Evolutionary conservation across 2,113 vertebrate species (phyloP).

Genomic region (Apistogramma diplotaenia): DNA sequence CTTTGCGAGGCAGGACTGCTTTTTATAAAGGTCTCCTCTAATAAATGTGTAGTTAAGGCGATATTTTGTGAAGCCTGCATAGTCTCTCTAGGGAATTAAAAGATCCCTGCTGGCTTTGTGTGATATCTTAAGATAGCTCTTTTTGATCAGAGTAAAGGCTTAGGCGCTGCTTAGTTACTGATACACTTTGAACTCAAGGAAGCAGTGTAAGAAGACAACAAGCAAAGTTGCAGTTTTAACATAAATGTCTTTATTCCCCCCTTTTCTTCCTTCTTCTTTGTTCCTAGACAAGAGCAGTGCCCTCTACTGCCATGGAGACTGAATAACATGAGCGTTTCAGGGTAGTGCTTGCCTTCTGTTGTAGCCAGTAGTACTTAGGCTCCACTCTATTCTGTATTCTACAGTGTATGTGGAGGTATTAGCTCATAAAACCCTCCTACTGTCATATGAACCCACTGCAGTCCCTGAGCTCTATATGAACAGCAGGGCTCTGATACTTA

Average conservation of each 20-base stretch:
- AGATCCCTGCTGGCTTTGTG: slow-evolving; percentile 67
- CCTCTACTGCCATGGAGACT: slow-evolving; percentile 61
- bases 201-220: slow-evolving; percentile 42
- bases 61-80: slow-evolving; percentile 63
- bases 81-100: slow-evolving; percentile 55
- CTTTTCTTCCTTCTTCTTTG: slow-evolving; percentile 20
- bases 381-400: slow-evolving; percentile 68
- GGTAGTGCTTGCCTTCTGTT: slow-evolving; percentile 40
- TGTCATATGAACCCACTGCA: slow-evolving; percentile 68
- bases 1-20: slow-evolving; percentile 27
- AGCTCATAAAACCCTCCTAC: slow-evolving; percentile 76
- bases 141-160: slow-evolving; percentile 68
- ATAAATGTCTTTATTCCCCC: slow-evolving; percentile 8
- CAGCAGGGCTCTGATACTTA: slow-evolving; percentile 75
- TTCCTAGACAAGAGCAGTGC: slow-evolving; percentile 25
- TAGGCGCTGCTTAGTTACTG: slow-evolving; percentile 51
- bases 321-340: slow-evolving; percentile 33
- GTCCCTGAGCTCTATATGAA: slow-evolving; percentile 70
- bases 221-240: slow-evolving; percentile 47
- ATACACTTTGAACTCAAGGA: slow-evolving; percentile 45
- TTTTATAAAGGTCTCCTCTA: slow-evolving; percentile 58
- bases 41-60: slow-evolving; percentile 65
- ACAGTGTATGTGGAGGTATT: slow-evolving; percentile 72
- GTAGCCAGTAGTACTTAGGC: slow-evolving; percentile 54
- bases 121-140: slow-evolving; percentile 66